Evolutionary conservation across 2,113 vertebrate species (phyloP), one percentile per base, ranked within the genome.

Genomic region (Myodes glareolus): DNA sequence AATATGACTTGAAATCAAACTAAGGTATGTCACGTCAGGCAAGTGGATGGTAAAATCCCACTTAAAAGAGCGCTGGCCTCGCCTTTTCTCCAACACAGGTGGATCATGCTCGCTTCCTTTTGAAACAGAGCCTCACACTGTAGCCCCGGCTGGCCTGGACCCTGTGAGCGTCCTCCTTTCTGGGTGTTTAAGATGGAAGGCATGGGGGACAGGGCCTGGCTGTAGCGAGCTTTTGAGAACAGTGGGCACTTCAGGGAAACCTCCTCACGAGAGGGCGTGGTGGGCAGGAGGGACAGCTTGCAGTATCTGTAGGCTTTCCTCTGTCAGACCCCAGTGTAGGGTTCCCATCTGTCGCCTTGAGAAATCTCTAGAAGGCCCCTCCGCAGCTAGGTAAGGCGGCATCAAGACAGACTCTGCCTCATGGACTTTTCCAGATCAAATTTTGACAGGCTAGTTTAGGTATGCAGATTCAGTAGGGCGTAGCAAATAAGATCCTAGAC

Each of bases 271-370:
- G 7, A 42, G n/a, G 25, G 58, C 4, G 4, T 16, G 29, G 31
- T 25, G 9, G 42, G 29, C 25, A 0, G 7, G 36, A 21, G 36
- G 19, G 77, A 9, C 8, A 0, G 0, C 17, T 4, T 7, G 16
- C 5, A 25, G 5, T 0, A 16, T 65, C 16, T 65, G n/a, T 1
- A 9, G 9, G 4, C 21, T 0, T 50, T 36, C 29, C 39, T 17
- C 29, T 14, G n/a, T 42, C 5, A 21, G 61, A 8, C 27, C 4
- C 16, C 7, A 6, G 12, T 45, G 63, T 17, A 4, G 80, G 36
- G 14, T 10, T 5, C 0, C 19, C 1, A 19, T 6, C 39, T 3
- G 16, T 7, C 7, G 16, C 58, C 70, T 7, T 1, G 0, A 72
- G 70, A 13, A 39, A 2, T 29, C 63, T 61, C 42, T 29, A 31